Base-by-base conservation (phyloP, 1,140 invertebrate species). In the Danaus melanippus region DNA sequence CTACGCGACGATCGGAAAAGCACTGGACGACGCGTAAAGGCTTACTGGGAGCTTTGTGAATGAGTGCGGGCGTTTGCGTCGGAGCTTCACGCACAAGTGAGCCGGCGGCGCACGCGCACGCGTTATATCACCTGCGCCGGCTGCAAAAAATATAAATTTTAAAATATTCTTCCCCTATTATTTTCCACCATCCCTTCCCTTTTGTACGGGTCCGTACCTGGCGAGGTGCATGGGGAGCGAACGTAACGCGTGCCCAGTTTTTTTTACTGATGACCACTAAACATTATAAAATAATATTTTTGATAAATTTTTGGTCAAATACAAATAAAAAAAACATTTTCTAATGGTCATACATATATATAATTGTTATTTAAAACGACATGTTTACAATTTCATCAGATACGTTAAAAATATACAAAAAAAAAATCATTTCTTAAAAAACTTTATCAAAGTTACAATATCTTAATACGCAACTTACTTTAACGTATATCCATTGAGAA, bases 151-250 rank as follows among this genome's bases (percentile, higher is more conserved):
- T 80, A 81, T 81, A 81, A 84, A 83, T 81, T 84, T 83, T 81
- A 83, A 86, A 86, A 83, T 86, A 83, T 78, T 83, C 80, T 84
- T 86, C 83, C 83, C 83, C 81, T 86, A 86, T 86, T 86, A 86
- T 86, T 86, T 84, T 84, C 74, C 78, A 83, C 79, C 83, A 86
- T 86, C 79, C 83, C 83, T 86, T 83, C 83, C 83, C 78, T 71
- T 66, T 64, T 65, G 79, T 82, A 77, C 81, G 79, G 71, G 78
- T 76, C 69, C 71, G 82, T 86, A 84, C 83, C 83, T 86, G 81
- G 81, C 67, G 67, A 71, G 69, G 69, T 71, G 67, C 60, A 59
- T 74, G 74, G 70, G 68, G 71, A 67, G 72, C 62, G 67, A 64
- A 64, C 66, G 64, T 69, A 80, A 83, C 83, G 83, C 83, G 83